Conservation (phyloP, 2,113 vertebrate species). For the Aegotheles bennettii region DNA sequence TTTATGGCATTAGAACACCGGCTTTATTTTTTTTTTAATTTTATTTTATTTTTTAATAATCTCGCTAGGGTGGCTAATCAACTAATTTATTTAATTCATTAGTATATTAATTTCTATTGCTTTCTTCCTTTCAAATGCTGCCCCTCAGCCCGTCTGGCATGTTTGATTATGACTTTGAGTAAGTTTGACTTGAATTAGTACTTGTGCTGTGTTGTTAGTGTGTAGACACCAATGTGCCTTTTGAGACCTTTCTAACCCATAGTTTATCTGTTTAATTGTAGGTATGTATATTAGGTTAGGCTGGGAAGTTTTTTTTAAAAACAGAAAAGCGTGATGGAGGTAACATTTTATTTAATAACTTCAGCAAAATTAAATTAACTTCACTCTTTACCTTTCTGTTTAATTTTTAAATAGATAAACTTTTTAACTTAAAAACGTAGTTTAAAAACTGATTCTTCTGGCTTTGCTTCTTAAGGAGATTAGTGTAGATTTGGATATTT, state of each 20-base stretch:
- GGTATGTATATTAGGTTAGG: constrained; percentile 85
- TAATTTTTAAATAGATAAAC: constrained; percentile 66
- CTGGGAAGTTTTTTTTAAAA: constrained; percentile 82
- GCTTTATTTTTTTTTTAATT: constrained; percentile 43
- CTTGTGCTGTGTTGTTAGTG: constrained; percentile 81
- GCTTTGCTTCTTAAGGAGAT: constrained; percentile 76
- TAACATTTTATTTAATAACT: constrained; percentile 83
- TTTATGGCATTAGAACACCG: constrained; percentile 35
- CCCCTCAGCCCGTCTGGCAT: constrained; percentile 98
- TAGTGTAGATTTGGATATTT: constrained; percentile 60
- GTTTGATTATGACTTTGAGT: constrained; percentile 99
- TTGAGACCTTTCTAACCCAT: constrained; percentile 77
- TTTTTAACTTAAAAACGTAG: constrained; percentile 53
- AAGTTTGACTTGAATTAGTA: constrained; percentile 92
- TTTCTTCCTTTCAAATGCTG: constrained; percentile 93
- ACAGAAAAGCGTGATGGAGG: constrained; percentile 81
- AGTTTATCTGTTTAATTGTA: constrained; percentile 85
- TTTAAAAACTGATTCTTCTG: constrained; percentile 64
- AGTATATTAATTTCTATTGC: constrained; percentile 93
- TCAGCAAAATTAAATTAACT: constrained; percentile 76
- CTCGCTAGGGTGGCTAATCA: constrained; percentile 78
- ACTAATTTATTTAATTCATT: constrained; percentile 76
- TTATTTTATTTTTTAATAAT: constrained; percentile 32
- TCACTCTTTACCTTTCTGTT: constrained; percentile 69
- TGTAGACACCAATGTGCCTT: constrained; percentile 73